These are phyloP conservation scores for Parapsyche elsis DNA, from an alignment of 1,140 invertebrate genomes.

Conservation along the genomic window DNA sequence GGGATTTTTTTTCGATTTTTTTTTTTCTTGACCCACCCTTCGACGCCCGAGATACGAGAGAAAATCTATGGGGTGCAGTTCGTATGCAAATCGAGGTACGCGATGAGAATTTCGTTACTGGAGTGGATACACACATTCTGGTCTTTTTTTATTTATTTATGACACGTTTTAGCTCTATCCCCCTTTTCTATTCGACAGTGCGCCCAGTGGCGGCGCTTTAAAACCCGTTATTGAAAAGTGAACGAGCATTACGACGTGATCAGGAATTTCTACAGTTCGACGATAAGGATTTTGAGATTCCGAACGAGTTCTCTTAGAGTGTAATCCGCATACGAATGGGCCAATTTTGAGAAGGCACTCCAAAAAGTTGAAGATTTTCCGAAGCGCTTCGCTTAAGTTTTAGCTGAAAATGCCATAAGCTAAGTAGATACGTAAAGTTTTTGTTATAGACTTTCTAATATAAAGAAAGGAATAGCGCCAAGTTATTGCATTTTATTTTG, in stretches of 20 bases:
- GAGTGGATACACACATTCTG: background rate
- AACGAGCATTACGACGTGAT: conserved; percentile 20
- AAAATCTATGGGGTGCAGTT: conserved; percentile 9
- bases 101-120: background rate
- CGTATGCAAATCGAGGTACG: conserved; percentile 7
- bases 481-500: too few relatives aligned
- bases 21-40: background rate
- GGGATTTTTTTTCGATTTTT: background rate
- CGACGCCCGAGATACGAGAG: background rate
- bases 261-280: background rate
- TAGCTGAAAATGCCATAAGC: background rate
- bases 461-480: too few relatives aligned
- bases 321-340: conserved; percentile 17
- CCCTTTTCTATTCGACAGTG: too few relatives aligned
- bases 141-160: too few relatives aligned
- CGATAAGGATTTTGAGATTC: conserved; percentile 1
- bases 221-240: conserved; percentile 1
- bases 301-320: background rate
- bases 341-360: background rate
- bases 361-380: background rate
- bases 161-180: too few relatives aligned
- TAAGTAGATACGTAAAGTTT: too few relatives aligned
- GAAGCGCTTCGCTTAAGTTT: background rate
- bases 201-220: background rate
- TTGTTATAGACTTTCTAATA: too few relatives aligned